Percentiles rank a stretch among this genome's conserved stretches.
Conservation (phyloP, 2,888 invertebrate genomes). For the Eupithecia inturbata region DNA sequence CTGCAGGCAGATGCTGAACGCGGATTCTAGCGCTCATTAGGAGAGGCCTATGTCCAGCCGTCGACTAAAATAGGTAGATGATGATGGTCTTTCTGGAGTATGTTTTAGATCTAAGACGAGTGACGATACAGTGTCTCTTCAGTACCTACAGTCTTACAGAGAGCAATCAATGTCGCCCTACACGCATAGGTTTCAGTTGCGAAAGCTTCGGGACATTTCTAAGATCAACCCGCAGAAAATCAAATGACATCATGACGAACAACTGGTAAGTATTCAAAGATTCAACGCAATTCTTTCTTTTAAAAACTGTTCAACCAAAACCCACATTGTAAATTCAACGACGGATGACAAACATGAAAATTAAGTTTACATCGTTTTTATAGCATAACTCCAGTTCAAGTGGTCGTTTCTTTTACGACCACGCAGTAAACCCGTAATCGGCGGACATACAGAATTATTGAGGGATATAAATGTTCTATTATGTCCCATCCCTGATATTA, state of each 20-base stretch:
- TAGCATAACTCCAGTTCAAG: slow-evolving; percentile 49
- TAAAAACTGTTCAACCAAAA: neutral
- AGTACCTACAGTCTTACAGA: neutral
- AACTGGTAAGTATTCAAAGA: no score
- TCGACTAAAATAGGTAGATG: no score
- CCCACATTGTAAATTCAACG: slow-evolving; percentile 26
- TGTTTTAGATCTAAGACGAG: neutral
- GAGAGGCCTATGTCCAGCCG: no score
- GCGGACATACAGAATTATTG: slow-evolving; percentile 52
- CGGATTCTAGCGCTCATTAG: no score
- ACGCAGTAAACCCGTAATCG: slow-evolving; percentile 60
- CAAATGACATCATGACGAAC: neutral
- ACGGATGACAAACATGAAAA: slow-evolving; percentile 39
- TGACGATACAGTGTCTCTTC: neutral
- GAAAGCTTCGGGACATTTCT: neutral
- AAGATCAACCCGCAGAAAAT: neutral
- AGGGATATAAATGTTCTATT: slow-evolving; percentile 48
- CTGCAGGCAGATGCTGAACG: no score
- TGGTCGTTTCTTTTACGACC: slow-evolving; percentile 54
- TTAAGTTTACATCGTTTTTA: slow-evolving; percentile 48
- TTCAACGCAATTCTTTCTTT: neutral
- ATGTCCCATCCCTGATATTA: slow-evolving; percentile 3
- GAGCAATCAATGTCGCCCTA: neutral
- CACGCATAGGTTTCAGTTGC: neutral
- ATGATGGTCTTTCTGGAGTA: neutral